Evolutionary conservation across 1,140 invertebrate species (phyloP), one percentile per base, ranked within the genome.

Genomic region (Solenopsis fugax): DNA sequence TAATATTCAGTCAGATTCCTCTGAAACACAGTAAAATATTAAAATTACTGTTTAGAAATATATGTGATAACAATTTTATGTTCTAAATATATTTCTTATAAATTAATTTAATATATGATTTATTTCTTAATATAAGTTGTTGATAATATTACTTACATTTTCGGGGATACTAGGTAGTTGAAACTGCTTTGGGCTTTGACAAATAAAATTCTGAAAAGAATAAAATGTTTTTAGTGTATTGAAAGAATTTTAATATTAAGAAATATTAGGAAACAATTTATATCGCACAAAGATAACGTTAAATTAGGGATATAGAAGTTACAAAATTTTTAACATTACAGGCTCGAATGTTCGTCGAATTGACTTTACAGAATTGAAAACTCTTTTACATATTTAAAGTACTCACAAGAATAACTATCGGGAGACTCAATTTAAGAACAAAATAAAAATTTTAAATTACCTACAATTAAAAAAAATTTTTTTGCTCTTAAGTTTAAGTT

Each of bases 1-100:
- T 98, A 99, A 96, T 99, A 99, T 95, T 99, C 98, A 80, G 98
- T 99, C 81, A 99, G 96, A 95, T 99, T 99, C 93, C 98, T 97
- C 98, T 99, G 96, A 78, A 94, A 94, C 64, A 94, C 64, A 71
- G 71, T 73, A 69, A 88, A 94, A 94, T 45, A 71, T 67, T 73
- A 69, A 88, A 94, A 94, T 45, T 78, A 54, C 75, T 52, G 88
- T 21, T 87, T 73, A 41, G 41, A 62, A 24, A 54, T 80, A 24
- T 24, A 7, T 48, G 16, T 29, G 2, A 45, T 5, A 56, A 75
- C 37, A 50, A 52, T 77, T 73, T 24, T 69, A 21, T n/a, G 12
- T 1, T 58, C 9, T 69, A 69, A 48, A 16, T 3, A 18, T 60
- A 29, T 29, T 29, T 29, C 29, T 29, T 29, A 29, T 29, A 29